A percentile compares a stretch with the other conserved stretches of the same genome.
Conservation (phyloP, 2,888 invertebrate genomes). For the Sminthurides aquaticus region DNA sequence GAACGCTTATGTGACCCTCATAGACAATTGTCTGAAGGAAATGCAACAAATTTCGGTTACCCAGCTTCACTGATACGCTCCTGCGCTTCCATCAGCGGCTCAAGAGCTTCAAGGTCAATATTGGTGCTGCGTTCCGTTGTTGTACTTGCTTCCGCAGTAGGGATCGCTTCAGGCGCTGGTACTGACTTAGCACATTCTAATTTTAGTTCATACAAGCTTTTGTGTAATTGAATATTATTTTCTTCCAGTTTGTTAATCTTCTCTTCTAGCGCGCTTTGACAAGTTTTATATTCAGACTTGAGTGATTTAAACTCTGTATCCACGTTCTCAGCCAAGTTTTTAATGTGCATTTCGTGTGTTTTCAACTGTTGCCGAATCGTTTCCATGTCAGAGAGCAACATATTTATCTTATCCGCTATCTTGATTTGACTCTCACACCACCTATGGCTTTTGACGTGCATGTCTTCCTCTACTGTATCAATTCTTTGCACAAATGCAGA, state of each 20-base stretch:
- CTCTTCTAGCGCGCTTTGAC: conserved; percentile 1
- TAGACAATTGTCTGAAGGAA: too few species aligned
- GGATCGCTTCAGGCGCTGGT: too few species aligned
- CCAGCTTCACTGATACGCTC: background rate
- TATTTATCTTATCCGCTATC: conserved; percentile 14
- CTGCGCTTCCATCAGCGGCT: too few species aligned
- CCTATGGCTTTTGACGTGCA: conserved; percentile 15
- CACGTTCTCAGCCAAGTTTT: conserved; percentile 18
- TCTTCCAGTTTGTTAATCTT: conserved; percentile 6
- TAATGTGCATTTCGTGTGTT: conserved; percentile 12
- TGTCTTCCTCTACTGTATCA: conserved; percentile 15
- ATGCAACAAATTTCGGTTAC: background rate
- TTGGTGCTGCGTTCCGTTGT: too few species aligned
- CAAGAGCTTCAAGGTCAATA: too few species aligned
- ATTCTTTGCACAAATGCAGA: conserved; percentile 11
- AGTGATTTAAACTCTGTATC: conserved; percentile 16
- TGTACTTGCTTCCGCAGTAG: too few species aligned
- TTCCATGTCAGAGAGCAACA: conserved; percentile 11
- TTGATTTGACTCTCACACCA: conserved; percentile 22
- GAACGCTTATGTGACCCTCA: too few species aligned
- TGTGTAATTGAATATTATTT: background rate
- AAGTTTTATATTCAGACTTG: background rate
- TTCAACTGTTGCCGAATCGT: conserved; percentile 1
- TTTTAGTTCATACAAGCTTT: background rate
- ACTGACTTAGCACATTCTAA: too few species aligned